Base-by-base conservation (phyloP, 2,797 vertebrate genomes). In the Columba guinea region DNA sequence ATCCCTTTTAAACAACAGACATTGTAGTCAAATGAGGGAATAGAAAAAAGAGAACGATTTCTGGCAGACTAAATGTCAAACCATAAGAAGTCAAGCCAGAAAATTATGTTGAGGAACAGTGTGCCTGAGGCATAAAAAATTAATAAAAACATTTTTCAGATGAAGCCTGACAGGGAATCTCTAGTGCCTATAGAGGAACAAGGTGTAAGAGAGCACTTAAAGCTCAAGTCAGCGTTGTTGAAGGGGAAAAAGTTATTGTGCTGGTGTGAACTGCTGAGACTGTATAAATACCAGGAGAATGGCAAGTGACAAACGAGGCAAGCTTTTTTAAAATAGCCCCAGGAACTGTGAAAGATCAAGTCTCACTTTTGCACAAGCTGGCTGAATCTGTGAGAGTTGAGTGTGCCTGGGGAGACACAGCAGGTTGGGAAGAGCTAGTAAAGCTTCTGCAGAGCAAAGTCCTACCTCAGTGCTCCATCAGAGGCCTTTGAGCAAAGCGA, bases 11-110 rank as follows among this genome's bases (percentile, higher is more conserved):
- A 95, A 94, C 88, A 95, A 89, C 69, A 56, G 82, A 16, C 59
- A 20, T 55, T 87, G 81, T 70, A 83, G 56, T 71, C 75, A 87
- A 92, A 76, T 59, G 75, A 87, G 24, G 24, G 80, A 71, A 71
- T 64, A 52, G 32, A 34, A 64, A 3, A 64, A 89, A 65, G 28
- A 59, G 30, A 34, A 55, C 19, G 0, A 35, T 93, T 93, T 93
- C 74, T 95, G 92, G 77, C 73, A 90, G 52, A 44, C 59, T 84
- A 37, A 84, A 79, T 89, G 74, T 90, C 90, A 94, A 91, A 73
- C 53, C 15, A 4, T 87, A 76, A 86, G 87, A 95, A 88, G 55
- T 78, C 65, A 92, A 82, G 80, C 88, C 88, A 94, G 83, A 69
- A 93, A 77, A 93, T 87, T 60, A 90, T 87, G 82, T 27, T 79